Percentiles rank a stretch among this genome's conserved stretches.
Evolutionary conservation across 2,113 vertebrate genomes (phyloP).

Genomic region (Odocoileus virginianus): DNA sequence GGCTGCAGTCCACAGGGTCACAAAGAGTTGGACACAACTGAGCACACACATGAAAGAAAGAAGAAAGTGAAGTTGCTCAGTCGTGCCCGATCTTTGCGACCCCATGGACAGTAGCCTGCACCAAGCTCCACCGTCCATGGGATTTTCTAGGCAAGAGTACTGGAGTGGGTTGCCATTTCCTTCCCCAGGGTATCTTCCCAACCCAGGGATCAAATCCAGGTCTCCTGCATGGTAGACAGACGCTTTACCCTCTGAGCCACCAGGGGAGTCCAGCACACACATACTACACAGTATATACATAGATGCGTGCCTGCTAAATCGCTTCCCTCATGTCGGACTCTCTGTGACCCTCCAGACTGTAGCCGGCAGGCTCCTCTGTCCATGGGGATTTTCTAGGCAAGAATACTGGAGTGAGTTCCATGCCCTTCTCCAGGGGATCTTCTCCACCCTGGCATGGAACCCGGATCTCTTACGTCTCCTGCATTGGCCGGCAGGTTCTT

Average conservation of each 20-base stretch:
- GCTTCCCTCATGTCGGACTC: background rate
- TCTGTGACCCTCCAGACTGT: background rate
- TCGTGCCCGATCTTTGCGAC: background rate
- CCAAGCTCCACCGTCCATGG: background rate
- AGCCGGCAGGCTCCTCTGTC: background rate
- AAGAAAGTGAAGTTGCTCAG: background rate
- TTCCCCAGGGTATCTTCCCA: background rate
- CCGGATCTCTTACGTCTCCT: background rate
- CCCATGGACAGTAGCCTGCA: background rate
- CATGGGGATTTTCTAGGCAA: background rate
- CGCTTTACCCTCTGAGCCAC: background rate
- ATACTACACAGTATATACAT: background rate
- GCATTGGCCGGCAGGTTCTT: background rate
- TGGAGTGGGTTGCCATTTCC: background rate
- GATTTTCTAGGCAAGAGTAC: background rate
- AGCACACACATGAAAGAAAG: background rate
- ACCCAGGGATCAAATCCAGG: background rate
- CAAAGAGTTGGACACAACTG: background rate
- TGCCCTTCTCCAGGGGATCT: background rate
- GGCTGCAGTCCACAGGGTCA: background rate
- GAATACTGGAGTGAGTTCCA: background rate
- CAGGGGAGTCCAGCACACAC: background rate
- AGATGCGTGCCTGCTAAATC: background rate
- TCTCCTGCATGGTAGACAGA: accelerated
- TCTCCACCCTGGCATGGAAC: background rate